Base-by-base conservation (phyloP, 2,113 vertebrate genomes). In the Plotosus lineatus region DNA sequence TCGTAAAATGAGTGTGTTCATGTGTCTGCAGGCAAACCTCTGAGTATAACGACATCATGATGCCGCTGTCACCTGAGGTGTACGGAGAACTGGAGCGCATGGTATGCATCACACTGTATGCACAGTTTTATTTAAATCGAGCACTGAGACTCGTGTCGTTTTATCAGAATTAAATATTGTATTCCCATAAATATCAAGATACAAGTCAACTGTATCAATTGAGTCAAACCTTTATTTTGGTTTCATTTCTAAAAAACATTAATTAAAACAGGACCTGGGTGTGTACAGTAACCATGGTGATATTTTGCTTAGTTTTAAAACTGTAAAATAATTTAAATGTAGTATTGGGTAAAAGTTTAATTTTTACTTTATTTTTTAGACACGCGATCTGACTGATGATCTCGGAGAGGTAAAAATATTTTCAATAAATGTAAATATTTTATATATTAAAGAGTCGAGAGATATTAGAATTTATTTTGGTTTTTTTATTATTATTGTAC, bases 11-110 rank as follows among this genome's bases (percentile, higher is more conserved):
- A 19, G n/a, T 31, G 7, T 46, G 75, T 77, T 60, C 11, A 3
- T 48, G 56, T 79, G n/a, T 65, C 81, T 40, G 0, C 83, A 98
- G 97, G 44, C 94, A 93, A 58, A 94, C 96, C 1, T 95, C 95
- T 76, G 94, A 93, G 83, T 93, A 97, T 75, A 96, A 96, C 4
- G 96, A 97, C 48, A 95, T 93, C 84, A 95, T 99, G 82, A 92
- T 98, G 69, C 97, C 97, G 44, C 95, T 99, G 95, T 96, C 97
- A 31, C 94, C 95, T 0, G 98, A 97, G 36, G 96, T 95, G 46
- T 99, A 93, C n/a, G 94, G 90, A 0, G 95, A 88, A 48, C 85
- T 99, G 71, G 90, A 93, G 26, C 90, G 89, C 48, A 90, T 91
- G 4, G 90, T 98, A 50, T 23, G 48, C 14, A 73, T 40, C 3